Percentiles rank a stretch among this genome's conserved stretches.
These are phyloP conservation scores for Petrocephalus microphthalmus DNA, from an alignment of 2,113 vertebrate species.

Conservation along the genomic window DNA sequence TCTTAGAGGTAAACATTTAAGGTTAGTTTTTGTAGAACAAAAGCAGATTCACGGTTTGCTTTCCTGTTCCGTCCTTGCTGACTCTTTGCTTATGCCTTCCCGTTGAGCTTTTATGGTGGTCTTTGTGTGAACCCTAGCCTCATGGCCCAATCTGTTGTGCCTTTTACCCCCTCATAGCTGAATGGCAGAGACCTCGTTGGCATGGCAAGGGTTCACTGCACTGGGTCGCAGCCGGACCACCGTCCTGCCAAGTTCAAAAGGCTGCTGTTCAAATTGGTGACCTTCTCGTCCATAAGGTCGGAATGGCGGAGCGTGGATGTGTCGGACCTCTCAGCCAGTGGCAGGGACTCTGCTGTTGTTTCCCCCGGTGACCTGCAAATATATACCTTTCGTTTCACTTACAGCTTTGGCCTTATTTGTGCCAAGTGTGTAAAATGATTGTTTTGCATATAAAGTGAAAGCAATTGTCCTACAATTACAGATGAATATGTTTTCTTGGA, in stretches of 20 bases:
- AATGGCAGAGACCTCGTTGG: slow-evolving; percentile 15
- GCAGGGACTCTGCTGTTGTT: not conserved
- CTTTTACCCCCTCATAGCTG: slow-evolving; percentile 10
- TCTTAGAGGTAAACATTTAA: not conserved
- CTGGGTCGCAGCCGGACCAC: slow-evolving; percentile 23
- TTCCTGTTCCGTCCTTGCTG: not conserved
- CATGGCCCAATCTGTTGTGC: slow-evolving; percentile 13
- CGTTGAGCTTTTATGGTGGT: not conserved
- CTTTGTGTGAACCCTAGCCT: slow-evolving; percentile 43
- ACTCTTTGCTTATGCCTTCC: not conserved
- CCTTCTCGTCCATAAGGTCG: slow-evolving; percentile 5
- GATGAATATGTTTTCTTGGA: not conserved
- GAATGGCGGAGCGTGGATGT: not conserved
- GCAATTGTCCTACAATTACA: not conserved
- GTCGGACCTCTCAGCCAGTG: not conserved
- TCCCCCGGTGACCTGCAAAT: not conserved
- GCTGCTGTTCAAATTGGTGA: slow-evolving; percentile 28
- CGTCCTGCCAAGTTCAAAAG: slow-evolving; percentile 27
- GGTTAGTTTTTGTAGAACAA: not conserved
- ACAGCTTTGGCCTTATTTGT: not conserved
- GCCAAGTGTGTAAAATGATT: too few species aligned
- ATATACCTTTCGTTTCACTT: not conserved
- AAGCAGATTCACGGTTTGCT: not conserved
- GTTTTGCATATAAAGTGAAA: not conserved
- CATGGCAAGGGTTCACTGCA: slow-evolving; percentile 21